Base-by-base conservation (phyloP, 2,888 invertebrate genomes). In the Callyntrura sp. region DNA sequence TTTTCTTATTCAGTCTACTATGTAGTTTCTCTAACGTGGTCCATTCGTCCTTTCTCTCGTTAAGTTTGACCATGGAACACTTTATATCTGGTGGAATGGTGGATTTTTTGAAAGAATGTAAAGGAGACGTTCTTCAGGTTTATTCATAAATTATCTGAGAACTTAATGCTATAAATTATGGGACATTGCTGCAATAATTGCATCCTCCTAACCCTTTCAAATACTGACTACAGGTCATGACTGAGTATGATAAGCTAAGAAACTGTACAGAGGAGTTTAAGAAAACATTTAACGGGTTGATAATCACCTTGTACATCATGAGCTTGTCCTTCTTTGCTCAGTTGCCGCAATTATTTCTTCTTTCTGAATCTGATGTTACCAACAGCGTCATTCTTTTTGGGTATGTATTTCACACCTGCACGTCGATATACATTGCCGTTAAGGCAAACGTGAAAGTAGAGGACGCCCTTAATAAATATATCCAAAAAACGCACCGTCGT, bases 241-340 rank as follows among this genome's bases (percentile, higher is more conserved):
- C 1, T 2, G 14, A 35, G 35, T 70, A 70, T 35, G 35, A 43
- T 8, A 9, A n/a, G n/a, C 14, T 70, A 3, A 28, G 17, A 70
- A 6, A 11, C 3, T 6, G n/a, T 11, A 17, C 35, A 11, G n/a
- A 35, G 6, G 2, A 70, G 17, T n/a, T 70, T 6, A 28, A 35
- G 35, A n/a, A 28, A 8, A 35, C 14, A 12, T 70, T 70, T 35
- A 70, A 17, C 17, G 14, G 11, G 35, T 70, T 35, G 11, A 70
- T 70, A 35, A 28, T 70, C 5, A n/a, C 11, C 11, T 70, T 35
- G 14, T 70, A 70, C 17, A 43, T 70, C 9, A 28, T 70, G 70
- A 35, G 12, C 5, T n/a, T 70, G 2, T 5, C 35, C 9, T 70
- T 70, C 8, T 70, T 35, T 43, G 28, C 35, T 6, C 70, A 35